These are phyloP conservation scores for Illadopsis cleaveri DNA, from an alignment of 2,113 vertebrate species.

Conservation along the genomic window DNA sequence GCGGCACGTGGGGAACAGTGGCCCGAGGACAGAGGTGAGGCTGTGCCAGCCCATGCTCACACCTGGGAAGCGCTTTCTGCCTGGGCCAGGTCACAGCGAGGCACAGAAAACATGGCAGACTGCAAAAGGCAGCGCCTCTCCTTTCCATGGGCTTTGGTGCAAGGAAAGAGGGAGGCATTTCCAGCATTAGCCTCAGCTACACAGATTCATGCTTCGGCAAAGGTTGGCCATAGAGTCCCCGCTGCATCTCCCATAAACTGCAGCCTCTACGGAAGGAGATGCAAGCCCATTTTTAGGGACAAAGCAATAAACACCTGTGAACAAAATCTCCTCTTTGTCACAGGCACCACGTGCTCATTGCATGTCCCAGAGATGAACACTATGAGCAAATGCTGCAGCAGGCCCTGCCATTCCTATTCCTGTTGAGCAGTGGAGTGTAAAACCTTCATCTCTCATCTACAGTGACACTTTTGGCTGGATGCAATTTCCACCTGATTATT, in stretches of 20 bases:
- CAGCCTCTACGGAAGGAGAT: fast-evolving
- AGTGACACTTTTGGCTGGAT: not conserved
- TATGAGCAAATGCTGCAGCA: not conserved
- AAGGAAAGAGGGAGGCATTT: not conserved
- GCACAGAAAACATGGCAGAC: not conserved
- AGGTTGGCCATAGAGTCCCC: not conserved
- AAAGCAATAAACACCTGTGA: not conserved
- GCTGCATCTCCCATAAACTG: fast-evolving
- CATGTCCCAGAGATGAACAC: not conserved
- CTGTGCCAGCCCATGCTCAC: not conserved
- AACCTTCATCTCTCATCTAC: not conserved
- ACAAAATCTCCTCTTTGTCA: not conserved
- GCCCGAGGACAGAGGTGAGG: not conserved
- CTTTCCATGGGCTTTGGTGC: not conserved
- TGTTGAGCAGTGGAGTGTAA: not conserved
- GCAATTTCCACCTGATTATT: not conserved
- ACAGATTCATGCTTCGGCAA: fast-evolving
- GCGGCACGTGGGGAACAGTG: not conserved
- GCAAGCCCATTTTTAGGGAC: not conserved
- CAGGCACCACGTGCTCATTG: fast-evolving
- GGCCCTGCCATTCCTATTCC: not conserved
- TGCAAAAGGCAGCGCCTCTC: not conserved
- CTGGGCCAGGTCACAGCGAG: fast-evolving
- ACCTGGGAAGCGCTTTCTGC: not conserved
- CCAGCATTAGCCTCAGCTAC: not conserved